Evolutionary conservation across 2,888 invertebrate species (phyloP), one percentile per base, ranked within the genome.

Genomic region (Choreutis nemorana): DNA sequence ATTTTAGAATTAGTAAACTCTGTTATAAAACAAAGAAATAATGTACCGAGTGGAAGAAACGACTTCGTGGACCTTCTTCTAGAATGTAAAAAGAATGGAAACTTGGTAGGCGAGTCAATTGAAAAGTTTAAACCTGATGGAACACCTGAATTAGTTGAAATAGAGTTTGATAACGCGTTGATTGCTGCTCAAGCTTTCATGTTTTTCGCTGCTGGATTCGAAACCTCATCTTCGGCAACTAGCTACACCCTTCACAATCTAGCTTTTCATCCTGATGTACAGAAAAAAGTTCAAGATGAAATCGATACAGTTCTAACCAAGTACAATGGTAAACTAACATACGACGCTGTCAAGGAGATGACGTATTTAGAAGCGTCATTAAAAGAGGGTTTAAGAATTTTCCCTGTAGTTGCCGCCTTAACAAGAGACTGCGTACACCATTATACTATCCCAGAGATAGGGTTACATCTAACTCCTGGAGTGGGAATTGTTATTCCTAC

Each of bases 171-270:
- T 3, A 55, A 63, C 4, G 39, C 50, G 22, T 34, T 58, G 9
- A 48, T 63, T 13, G 55, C 54, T 2, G 61, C 62, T 3, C 64
- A 64, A 23, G 55, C 59, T 8, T 62, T 61, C 23, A 45, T 63
- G 3, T 65, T 65, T 39, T 65, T 65, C 24, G 60, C 55, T 3
- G 64, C 65, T 6, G 65, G 64, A 4, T 63, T 67, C 14, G 67
- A 67, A 36, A 66, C 66, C 0, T 63, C 65, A 0, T 62, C 66
- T 1, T 59, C 64, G 1, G 60, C 63, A 1, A 58, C 64, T 6
- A 63, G 62, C 30, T 64, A 43, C 34, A 62, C 63, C 7, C 41
- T 66, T 14, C 66, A 64, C 32, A 60, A 65, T 34, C 47, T 66
- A 4, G 72, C 66, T 1, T 55, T 34, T 32, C 33, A 56, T 26